Percentiles rank a stretch among this genome's conserved stretches.
phyloP scores from a whole-genome alignment of 2,113 vertebrate species.

The Mohoua ochrocephala region DNA sequence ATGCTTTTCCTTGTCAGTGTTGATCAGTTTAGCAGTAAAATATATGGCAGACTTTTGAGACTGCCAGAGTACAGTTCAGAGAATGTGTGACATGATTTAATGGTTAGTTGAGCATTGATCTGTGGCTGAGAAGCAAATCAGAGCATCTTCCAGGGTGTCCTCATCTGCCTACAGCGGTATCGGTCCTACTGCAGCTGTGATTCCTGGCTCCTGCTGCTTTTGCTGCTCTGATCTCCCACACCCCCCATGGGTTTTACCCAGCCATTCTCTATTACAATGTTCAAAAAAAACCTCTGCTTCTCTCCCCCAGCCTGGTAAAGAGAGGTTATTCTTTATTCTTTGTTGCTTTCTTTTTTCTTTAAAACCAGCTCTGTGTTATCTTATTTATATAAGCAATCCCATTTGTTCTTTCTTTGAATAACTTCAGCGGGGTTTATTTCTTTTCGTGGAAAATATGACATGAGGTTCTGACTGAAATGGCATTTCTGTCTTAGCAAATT shows the following conservation, averaged over 20 bases:
- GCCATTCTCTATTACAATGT: background rate
- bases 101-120: background rate
- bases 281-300: fast-evolving
- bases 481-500: background rate
- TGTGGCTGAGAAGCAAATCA: background rate
- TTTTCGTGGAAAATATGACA: background rate
- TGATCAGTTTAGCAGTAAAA: background rate
- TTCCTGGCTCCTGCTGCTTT: background rate
- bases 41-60: background rate
- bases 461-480: background rate
- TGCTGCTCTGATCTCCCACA: background rate
- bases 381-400: background rate
- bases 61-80: background rate
- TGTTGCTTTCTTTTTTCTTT: background rate
- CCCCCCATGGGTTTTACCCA: background rate
- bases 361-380: background rate
- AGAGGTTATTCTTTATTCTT: background rate
- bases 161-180: background rate
- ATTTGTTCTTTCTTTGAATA: background rate
- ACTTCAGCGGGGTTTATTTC: background rate
- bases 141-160: background rate
- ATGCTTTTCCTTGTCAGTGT: background rate
- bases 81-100: background rate
- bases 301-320: background rate
- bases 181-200: background rate